phyloP scores from a whole-genome alignment of 2,888 invertebrate genomes.

The Andrena camellia region DNA sequence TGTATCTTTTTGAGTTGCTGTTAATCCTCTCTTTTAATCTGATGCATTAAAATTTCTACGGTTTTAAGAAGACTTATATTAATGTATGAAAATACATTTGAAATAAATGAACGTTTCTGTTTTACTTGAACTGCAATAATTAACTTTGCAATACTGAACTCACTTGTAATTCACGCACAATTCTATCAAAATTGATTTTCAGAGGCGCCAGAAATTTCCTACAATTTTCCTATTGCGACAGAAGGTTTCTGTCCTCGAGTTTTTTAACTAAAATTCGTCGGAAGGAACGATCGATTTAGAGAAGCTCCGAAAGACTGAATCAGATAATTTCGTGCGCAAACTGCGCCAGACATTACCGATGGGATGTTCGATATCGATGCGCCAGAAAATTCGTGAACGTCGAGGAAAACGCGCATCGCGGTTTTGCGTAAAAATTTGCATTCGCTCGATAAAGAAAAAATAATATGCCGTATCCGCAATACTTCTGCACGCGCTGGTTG shows the following conservation, averaged over 20 bases:
- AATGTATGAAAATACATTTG: no score
- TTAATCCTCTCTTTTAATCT: neutral
- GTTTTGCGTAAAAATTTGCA: slow-evolving; percentile 38
- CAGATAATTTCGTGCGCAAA: neutral
- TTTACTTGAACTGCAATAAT: no score
- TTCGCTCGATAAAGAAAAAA: slow-evolving; percentile 27
- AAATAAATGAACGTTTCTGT: no score
- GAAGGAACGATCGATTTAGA: neutral
- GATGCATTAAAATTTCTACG: no score
- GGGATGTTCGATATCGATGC: neutral
- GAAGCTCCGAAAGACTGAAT: neutral
- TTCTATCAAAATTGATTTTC: neutral
- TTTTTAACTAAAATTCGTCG: neutral
- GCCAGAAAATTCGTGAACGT: slow-evolving; percentile 16
- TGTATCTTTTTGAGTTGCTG: slow-evolving; percentile 1
- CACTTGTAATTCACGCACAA: neutral
- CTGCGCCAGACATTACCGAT: neutral
- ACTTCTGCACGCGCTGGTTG: slow-evolving; percentile 39
- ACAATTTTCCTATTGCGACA: neutral
- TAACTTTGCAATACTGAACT: no score
- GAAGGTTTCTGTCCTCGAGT: neutral
- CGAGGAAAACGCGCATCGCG: slow-evolving; percentile 15
- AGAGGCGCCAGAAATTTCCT: neutral
- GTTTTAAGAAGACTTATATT: no score
- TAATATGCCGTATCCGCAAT: slow-evolving; percentile 35